Evolutionary conservation across 2,888 invertebrate species (phyloP), one percentile per base, ranked within the genome.

Genomic region (Harmothoe impar): DNA sequence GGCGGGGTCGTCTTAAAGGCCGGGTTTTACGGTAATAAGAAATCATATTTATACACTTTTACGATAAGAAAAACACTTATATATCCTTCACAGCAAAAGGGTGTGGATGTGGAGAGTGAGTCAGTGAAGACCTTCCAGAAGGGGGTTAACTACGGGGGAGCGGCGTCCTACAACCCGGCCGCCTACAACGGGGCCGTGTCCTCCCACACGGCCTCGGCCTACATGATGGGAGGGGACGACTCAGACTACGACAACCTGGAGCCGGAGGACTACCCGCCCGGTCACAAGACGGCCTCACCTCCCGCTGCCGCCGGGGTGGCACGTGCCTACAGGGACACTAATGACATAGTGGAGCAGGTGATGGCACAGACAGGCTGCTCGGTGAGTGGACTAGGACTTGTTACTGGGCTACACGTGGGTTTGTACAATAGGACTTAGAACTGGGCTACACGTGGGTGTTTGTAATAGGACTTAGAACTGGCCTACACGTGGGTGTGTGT

Each of bases 221-320:
- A 84, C 84, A n/a, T 86, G 29, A 54, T 54, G n/a, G 20, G 23
- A 20, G 86, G 29, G 12, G 86, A 86, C 25, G 86, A 86, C 31
- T 54, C 54, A 15, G 86, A 86, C 33, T 86, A 86, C 54, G 86
- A 86, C 86, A 86, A 86, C 86, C 7, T 86, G 54, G 54, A 54
- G 31, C 86, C 86, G 0, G 86, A 86, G n/a, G 86, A 86, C 17
- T 86, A 86, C 54, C 54, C 86, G 86, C 54, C 15, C 0, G 43
- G 43, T 10, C 52, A 86, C 17, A 81, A 81, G 81, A 5, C 20
- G 3, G n/a, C 20, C 33, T 12, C 43, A 7, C 86, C 25, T 7
- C 54, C 86, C 25, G 86, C 86, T 7, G 86, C 86, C 15, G 25
- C 86, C 23, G 86, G 86, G 0, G 86, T 86, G 52, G 86, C 86